These are phyloP conservation scores for Eupeodes latifasciatus DNA, from an alignment of 2,888 invertebrate genomes.

Conservation along the genomic window DNA sequence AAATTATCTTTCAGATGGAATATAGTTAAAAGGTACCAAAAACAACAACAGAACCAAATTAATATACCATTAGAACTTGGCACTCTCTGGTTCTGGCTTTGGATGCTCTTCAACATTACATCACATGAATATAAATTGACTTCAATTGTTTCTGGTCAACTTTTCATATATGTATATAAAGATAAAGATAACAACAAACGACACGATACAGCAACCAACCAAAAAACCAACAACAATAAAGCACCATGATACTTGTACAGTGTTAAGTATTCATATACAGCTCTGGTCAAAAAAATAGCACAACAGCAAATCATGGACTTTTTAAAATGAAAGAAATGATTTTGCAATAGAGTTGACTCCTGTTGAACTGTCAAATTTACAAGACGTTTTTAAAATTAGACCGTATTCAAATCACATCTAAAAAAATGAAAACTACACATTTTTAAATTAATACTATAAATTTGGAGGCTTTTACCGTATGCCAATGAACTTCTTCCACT, in stretches of 20 bases:
- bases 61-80: conserved; percentile 69
- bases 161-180: conserved; percentile 11
- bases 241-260: not conserved
- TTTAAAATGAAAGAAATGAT: too few species aligned
- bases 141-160: conserved; percentile 73
- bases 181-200: too few species aligned
- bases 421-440: too few species aligned
- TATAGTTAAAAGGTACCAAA: not conserved
- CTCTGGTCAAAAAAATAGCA: too few species aligned
- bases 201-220: conserved; percentile 1
- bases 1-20: conserved; percentile 53
- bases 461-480: too few species aligned
- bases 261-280: conserved; percentile 9
- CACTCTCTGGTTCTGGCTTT: conserved; percentile 52
- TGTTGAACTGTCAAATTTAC: too few species aligned
- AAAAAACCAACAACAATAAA: conserved; percentile 24
- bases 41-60: conserved; percentile 39
- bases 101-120: conserved; percentile 42
- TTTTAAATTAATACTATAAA: too few species aligned
- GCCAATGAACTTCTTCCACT: too few species aligned
- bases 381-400: too few species aligned
- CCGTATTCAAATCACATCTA: too few species aligned
- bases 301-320: too few species aligned
- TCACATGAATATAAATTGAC: conserved; percentile 75
- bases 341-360: too few species aligned